Evolutionary conservation across 2,888 invertebrate species (phyloP).

Genomic region (Sinotaia quadrata): DNA sequence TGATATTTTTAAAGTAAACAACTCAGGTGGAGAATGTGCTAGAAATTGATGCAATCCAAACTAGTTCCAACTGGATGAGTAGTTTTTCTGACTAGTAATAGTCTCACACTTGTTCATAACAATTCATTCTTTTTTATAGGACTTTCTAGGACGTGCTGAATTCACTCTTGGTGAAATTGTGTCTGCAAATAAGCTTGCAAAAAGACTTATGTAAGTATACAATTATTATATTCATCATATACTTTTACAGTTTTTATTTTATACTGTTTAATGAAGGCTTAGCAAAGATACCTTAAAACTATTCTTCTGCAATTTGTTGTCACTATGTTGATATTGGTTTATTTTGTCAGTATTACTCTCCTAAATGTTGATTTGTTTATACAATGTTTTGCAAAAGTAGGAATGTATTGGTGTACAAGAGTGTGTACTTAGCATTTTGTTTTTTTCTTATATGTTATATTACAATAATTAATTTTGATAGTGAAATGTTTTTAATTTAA

Average conservation of each 20-base stretch:
- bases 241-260: too few relatives aligned
- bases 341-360: too few relatives aligned
- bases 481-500: too few relatives aligned
- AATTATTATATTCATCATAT: background rate
- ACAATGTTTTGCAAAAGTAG: conserved; percentile 1
- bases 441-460: background rate
- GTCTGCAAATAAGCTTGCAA: conserved; percentile 50
- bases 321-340: background rate
- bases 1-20: too few relatives aligned
- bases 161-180: conserved; percentile 76
- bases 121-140: conserved; percentile 47
- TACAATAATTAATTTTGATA: background rate
- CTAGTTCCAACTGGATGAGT: too few relatives aligned
- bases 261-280: too few relatives aligned
- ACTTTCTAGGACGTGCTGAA: conserved; percentile 74
- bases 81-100: too few relatives aligned
- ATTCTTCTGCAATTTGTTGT: too few relatives aligned
- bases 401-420: background rate
- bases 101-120: too few relatives aligned
- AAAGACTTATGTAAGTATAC: conserved; percentile 44
- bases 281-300: too few relatives aligned
- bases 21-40: too few relatives aligned
- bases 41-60: too few relatives aligned
- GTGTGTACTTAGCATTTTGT: conserved; percentile 1
- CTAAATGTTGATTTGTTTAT: background rate